Evolutionary conservation across 2,113 vertebrate species (phyloP).

Genomic region (Bubo bubo): DNA sequence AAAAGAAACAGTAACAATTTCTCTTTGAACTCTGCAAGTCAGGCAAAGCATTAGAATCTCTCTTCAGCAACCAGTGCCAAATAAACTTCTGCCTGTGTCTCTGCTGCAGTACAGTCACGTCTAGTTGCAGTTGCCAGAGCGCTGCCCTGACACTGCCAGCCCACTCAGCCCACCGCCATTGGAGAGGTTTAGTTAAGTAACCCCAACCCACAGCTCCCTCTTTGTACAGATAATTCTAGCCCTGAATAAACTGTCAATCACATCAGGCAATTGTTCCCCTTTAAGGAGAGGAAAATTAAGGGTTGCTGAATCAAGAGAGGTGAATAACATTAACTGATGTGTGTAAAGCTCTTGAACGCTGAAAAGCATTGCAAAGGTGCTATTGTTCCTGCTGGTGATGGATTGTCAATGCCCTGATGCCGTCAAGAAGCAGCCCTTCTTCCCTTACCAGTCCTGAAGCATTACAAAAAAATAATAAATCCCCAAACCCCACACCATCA

Average conservation of each 20-base stretch:
- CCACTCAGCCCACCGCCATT: slow-evolving; percentile 45
- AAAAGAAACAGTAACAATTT: neutral
- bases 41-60: neutral
- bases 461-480: neutral
- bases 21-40: neutral
- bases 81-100: slow-evolving; percentile 15
- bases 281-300: slow-evolving; percentile 22
- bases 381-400: neutral
- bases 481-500: neutral
- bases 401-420: neutral
- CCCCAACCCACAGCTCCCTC: slow-evolving; percentile 61
- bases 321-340: slow-evolving; percentile 7
- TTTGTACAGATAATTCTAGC: slow-evolving; percentile 73
- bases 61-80: neutral
- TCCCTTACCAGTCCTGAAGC: neutral
- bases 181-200: slow-evolving; percentile 55
- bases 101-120: neutral
- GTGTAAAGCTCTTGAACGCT: neutral
- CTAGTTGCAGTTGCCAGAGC: neutral
- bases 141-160: neutral
- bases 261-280: slow-evolving; percentile 47
- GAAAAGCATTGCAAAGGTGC: neutral
- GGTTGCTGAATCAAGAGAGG: slow-evolving; percentile 20
- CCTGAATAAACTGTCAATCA: slow-evolving; percentile 67
- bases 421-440: neutral